Evolutionary conservation across 2,797 vertebrate species (phyloP).

Genomic region (Pangasius djambal): DNA sequence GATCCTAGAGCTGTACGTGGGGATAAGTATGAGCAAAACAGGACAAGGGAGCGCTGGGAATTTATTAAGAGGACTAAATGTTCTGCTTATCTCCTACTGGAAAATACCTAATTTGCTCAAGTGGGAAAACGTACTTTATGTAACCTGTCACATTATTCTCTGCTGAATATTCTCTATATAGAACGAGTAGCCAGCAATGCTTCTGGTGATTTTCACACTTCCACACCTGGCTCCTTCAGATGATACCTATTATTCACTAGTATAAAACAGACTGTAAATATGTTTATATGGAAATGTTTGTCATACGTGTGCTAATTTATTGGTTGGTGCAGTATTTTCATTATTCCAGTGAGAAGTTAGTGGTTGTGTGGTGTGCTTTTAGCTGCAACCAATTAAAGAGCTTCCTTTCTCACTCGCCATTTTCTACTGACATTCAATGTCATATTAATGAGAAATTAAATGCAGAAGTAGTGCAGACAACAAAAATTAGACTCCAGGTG

Average conservation of each 20-base stretch:
- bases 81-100: background rate
- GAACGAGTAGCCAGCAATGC: background rate
- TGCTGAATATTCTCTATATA: conserved; percentile 13
- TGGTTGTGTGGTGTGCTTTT: background rate
- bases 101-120: conserved; percentile 14
- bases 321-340: background rate
- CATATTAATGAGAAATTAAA: background rate
- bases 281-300: background rate
- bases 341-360: background rate
- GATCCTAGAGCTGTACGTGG: background rate
- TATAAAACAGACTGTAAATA: background rate
- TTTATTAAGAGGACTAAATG: conserved; percentile 10
- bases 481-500: background rate
- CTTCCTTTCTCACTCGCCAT: background rate
- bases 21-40: background rate
- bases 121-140: background rate
- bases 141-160: conserved; percentile 21
- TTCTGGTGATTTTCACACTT: conserved; percentile 2
- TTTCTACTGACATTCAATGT: background rate
- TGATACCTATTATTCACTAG: background rate
- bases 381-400: background rate
- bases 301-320: background rate
- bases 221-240: background rate
- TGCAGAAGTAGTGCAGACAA: background rate
- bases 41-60: background rate